Evolutionary conservation across 2,888 invertebrate species (phyloP).

Genomic region (Thumatha senex): DNA sequence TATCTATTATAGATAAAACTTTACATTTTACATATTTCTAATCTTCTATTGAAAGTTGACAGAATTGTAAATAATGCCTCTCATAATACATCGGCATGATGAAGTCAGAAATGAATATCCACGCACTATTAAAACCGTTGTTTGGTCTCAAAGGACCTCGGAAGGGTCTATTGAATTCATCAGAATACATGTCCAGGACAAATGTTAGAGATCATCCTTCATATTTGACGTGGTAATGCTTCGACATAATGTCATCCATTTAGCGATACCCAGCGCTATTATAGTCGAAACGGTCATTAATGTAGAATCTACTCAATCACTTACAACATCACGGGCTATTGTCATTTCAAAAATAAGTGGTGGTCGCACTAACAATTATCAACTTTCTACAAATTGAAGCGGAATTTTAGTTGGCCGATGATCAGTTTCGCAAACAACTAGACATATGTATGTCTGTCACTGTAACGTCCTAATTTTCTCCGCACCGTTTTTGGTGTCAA

Average conservation of each 20-base stretch:
- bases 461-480: slow-evolving; percentile 51
- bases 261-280: slow-evolving; percentile 64
- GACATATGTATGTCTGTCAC: slow-evolving; percentile 35
- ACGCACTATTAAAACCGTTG: slow-evolving; percentile 47
- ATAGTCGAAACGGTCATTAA: slow-evolving; percentile 66
- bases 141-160: slow-evolving; percentile 45
- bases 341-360: slow-evolving; percentile 46
- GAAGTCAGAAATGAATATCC: slow-evolving; percentile 34
- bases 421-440: slow-evolving; percentile 68
- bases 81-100: slow-evolving; percentile 42
- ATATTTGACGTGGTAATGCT: slow-evolving; percentile 67
- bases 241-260: slow-evolving; percentile 70
- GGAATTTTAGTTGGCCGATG: slow-evolving; percentile 52
- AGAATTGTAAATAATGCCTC: slow-evolving; percentile 26
- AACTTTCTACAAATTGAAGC: slow-evolving; percentile 70
- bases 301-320: slow-evolving; percentile 67
- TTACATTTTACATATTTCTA: slow-evolving; percentile 6
- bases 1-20: slow-evolving; percentile 22
- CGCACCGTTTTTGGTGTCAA: slow-evolving; percentile 66
- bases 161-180: slow-evolving; percentile 52
- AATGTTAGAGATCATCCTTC: slow-evolving; percentile 66
- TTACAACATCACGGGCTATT: slow-evolving; percentile 41
- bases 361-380: slow-evolving; percentile 56
- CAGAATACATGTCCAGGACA: slow-evolving; percentile 56
- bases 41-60: slow-evolving; percentile 6